Evolutionary conservation across 2,113 vertebrate species (phyloP).

Genomic region (Maccullochella peelii): DNA sequence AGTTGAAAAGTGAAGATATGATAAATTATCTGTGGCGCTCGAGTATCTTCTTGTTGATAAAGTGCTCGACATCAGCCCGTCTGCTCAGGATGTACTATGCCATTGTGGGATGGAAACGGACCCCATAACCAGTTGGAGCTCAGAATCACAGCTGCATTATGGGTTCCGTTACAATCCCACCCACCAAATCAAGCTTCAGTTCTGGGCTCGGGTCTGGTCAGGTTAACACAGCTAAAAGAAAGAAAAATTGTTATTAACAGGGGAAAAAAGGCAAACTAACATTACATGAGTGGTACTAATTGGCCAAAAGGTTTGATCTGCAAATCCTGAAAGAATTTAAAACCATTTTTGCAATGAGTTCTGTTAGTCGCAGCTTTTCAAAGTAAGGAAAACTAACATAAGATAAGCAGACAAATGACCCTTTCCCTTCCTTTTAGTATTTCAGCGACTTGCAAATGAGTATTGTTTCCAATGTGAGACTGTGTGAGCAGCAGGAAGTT

Average conservation of each 20-base stretch:
- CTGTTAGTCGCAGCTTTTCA: not conserved
- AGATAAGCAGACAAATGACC: not conserved
- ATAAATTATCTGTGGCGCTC: not conserved
- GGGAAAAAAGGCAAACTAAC: not conserved
- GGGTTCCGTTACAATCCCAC: conserved; percentile 88
- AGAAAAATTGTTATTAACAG: not conserved
- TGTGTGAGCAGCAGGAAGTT: not conserved
- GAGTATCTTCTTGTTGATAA: not conserved
- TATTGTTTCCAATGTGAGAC: not conserved
- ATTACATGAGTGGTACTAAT: not conserved
- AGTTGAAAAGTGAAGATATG: not conserved
- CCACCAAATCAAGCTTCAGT: conserved; percentile 57
- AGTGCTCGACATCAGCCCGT: not conserved
- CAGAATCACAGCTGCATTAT: conserved; percentile 87
- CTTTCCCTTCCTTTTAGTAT: not conserved
- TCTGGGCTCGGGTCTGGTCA: not conserved
- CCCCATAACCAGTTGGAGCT: conserved; percentile 82
- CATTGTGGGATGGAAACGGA: conserved; percentile 83
- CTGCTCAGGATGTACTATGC: conserved; percentile 57
- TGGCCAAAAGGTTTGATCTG: too few relatives aligned
- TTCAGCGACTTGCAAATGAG: not conserved
- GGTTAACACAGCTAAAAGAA: not conserved
- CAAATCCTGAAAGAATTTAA: not conserved
- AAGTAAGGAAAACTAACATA: not conserved
- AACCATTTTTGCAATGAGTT: not conserved